Percentiles rank a stretch among this genome's conserved stretches.
Conservation (phyloP, 2,797 vertebrate genomes). For the Coreius guichenoti region DNA sequence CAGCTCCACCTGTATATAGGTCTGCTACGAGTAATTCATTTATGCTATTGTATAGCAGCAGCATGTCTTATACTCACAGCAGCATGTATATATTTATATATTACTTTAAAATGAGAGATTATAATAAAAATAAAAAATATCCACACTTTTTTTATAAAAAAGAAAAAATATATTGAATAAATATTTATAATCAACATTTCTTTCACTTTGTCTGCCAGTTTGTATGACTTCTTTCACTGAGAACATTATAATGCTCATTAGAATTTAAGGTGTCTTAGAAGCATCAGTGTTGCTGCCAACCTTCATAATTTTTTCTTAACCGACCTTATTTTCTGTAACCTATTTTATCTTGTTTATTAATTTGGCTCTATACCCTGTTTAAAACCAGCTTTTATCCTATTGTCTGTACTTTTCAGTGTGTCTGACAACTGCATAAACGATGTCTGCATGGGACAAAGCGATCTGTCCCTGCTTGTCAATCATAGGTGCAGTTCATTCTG, state of each 20-base stretch:
- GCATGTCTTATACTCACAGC: not conserved
- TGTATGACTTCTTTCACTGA: not conserved
- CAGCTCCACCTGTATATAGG: not conserved
- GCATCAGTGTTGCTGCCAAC: not conserved
- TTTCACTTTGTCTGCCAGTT: not conserved
- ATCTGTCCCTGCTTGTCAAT: not conserved
- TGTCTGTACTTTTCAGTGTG: not conserved
- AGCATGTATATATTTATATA: too few species aligned
- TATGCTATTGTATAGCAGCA: not conserved
- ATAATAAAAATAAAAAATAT: too few species aligned
- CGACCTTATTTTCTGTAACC: not conserved
- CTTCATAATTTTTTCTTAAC: not conserved
- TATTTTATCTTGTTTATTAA: constrained; percentile 8
- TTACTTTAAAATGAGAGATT: too few species aligned
- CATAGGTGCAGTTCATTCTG: constrained; percentile 4
- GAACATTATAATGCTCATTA: not conserved
- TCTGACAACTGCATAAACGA: constrained; percentile 5
- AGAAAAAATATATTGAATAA: not conserved
- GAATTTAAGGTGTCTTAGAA: not conserved
- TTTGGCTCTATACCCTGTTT: not conserved
- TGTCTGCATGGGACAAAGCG: not conserved
- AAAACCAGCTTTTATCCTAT: not conserved
- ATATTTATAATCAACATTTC: not conserved
- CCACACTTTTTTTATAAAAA: too few species aligned
- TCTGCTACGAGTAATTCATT: too few species aligned